Percentiles rank a stretch among this genome's conserved stretches.
phyloP scores from a whole-genome alignment of 2,797 vertebrate species.

The Pelodytes ibericus region DNA sequence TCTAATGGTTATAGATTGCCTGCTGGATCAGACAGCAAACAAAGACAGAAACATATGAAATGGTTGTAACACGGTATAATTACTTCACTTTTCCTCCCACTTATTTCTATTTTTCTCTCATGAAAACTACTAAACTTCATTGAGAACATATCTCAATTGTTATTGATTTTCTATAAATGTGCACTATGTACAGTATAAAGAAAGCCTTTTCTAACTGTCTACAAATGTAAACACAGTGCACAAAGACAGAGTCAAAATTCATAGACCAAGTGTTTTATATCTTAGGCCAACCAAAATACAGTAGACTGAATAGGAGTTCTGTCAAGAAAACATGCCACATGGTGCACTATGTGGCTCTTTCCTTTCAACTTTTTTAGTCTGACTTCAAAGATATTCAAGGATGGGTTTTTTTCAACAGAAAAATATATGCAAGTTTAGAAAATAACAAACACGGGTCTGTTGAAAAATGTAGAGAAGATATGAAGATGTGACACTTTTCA shows the following conservation, averaged over 20 bases:
- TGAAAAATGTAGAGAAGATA: too few relatives aligned
- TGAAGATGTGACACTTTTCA: too few relatives aligned
- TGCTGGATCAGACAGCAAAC: background rate
- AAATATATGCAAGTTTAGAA: conserved; percentile 2
- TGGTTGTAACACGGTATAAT: conserved; percentile 15
- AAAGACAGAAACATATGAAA: conserved; percentile 14
- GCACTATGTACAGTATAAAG: conserved; percentile 52
- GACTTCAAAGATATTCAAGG: background rate
- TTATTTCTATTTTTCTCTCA: background rate
- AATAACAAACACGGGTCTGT: background rate
- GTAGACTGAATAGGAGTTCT: conserved; percentile 22
- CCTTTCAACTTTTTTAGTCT: conserved; percentile 43
- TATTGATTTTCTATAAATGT: conserved; percentile 54
- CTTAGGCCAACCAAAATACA: conserved; percentile 49
- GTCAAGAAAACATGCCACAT: background rate
- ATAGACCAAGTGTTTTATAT: conserved; percentile 2
- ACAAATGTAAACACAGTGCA: conserved; percentile 59
- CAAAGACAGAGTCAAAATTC: conserved; percentile 52
- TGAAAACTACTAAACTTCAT: conserved; percentile 31
- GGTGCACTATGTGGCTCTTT: conserved; percentile 40
- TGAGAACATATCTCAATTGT: conserved; percentile 45
- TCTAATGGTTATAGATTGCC: background rate
- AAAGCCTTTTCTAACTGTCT: conserved; percentile 53
- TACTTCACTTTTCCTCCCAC: conserved; percentile 7
- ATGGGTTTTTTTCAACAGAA: background rate